Evolutionary conservation across 2,797 vertebrate genomes (phyloP), one percentile per base, ranked within the genome.

Genomic region (Spondyliosoma cantharus): DNA sequence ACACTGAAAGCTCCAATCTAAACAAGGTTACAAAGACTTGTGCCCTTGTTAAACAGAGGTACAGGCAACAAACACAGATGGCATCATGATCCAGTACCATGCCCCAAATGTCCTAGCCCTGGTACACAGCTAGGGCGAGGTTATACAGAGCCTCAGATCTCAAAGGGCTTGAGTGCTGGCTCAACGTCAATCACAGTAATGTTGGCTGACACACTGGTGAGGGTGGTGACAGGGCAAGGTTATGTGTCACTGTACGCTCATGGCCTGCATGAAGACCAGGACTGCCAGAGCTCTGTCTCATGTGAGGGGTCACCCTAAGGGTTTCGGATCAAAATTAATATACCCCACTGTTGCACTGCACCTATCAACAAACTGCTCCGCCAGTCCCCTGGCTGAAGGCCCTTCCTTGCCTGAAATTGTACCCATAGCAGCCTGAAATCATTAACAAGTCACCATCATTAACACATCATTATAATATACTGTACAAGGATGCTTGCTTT

Each of bases 141-240:
- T 94, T 95, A 94, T 92, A 91, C 88, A 94, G 91, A 87, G 93
- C 94, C 93, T 87, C 90, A 82, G 90, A 91, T 94, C 93, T 92
- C 91, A 86, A 57, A 84, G 87, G 83, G 86, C 86, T 90, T 72
- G 80, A 91, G 88, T 84, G 80, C 71, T 71, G 85, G 89, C 89
- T 95, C 94, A 93, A 91, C 93, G 91, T 95, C 95, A 96, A 90
- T 95, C 94, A 94, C 71, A 71, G 85, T 95, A 95, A 95, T 93
- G 80, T 83, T 82, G 87, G 81, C 88, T 93, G 95, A 95, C 94
- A 93, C 91, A 88, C 58, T 94, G 91, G 94, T 91, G 92, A 95
- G 94, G 94, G 93, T 93, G 93, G 93, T 94, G 94, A 95, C 92
- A 95, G 92, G 94, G 94, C 94, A 95, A 96, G 94, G 95, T 95